Conservation (phyloP, 2,888 invertebrate species). For the Galeruca laticollis region DNA sequence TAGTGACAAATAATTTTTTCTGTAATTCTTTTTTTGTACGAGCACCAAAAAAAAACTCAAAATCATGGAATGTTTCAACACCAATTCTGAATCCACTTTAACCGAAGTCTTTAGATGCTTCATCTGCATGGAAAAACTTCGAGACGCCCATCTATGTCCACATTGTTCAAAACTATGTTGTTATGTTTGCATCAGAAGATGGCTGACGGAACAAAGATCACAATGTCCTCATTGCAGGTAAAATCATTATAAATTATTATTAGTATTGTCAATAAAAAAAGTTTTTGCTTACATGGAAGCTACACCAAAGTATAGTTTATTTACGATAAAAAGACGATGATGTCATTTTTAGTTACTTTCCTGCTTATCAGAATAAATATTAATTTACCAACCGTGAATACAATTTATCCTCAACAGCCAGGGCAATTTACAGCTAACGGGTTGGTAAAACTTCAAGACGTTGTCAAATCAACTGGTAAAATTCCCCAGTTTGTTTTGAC, state of each 20-base stretch:
- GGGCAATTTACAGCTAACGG: no score
- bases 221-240: constrained; percentile 90
- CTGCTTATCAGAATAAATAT: no score
- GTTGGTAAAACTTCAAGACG: no score
- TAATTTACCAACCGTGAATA: no score
- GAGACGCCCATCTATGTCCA: constrained; percentile 93
- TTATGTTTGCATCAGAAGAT: constrained; percentile 89
- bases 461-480: no score
- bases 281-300: no score
- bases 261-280: no score
- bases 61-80: constrained; percentile 60
- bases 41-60: constrained; percentile 34
- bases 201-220: constrained; percentile 92
- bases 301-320: no score
- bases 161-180: constrained; percentile 96
- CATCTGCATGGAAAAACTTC: constrained; percentile 96
- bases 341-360: no score
- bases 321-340: no score
- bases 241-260: background rate
- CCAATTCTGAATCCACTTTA: constrained; percentile 71
- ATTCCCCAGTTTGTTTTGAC: no score
- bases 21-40: constrained; percentile 29
- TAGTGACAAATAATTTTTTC: constrained; percentile 35
- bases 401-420: no score
- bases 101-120: constrained; percentile 95